Evolutionary conservation across 1,140 invertebrate genomes (phyloP), one percentile per base, ranked within the genome.

Genomic region (Caenorhabditis inopinata): DNA sequence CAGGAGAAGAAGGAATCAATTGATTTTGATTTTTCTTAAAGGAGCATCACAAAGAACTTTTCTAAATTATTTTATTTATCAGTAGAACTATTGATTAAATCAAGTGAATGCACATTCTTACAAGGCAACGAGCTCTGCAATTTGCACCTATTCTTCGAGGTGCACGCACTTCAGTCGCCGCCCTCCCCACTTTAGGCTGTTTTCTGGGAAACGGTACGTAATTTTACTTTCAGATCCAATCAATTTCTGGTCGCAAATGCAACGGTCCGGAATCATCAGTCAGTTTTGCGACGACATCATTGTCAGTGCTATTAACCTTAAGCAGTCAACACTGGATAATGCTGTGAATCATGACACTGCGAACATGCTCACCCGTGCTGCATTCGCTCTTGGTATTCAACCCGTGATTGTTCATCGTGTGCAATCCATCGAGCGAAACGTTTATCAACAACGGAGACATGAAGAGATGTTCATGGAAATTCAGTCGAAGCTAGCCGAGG

Each of bases 251-350:
- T 68, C 58, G 12, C 58, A 68, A 38, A 68, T 68, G 58, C 58
- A 68, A 42, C 7, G n/a, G 4, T 38, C 58, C 16, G 58, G 58
- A 38, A 32, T 68, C 11, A 68, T 68, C 25, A 18, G 58, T 23
- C 58, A 68, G 35, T 68, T 68, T 18, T 68, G 58, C n/a, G 58
- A 68, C 27, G 58, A 68, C n/a, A 68, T 68, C n/a, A 68, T 68
- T 21, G 7, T 38, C 29, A 68, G 58, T 68, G 58, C 58, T 6
- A 68, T 68, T 32, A 68, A 68, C 12, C n/a, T 68, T 12, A 68
- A 68, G 23, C 58, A 68, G 23, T 16, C n/a, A 1, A n/a, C 32
- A 6, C 1, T 68, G n/a, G 58, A 68, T 16, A 23, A 68, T 29
- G 16, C 25, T 68, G 32, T 68, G 12, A 68, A 4, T 38, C 58